Evolutionary conservation across 2,113 vertebrate genomes (phyloP), one percentile per base, ranked within the genome.

Genomic region (Malaclemys terrapin): DNA sequence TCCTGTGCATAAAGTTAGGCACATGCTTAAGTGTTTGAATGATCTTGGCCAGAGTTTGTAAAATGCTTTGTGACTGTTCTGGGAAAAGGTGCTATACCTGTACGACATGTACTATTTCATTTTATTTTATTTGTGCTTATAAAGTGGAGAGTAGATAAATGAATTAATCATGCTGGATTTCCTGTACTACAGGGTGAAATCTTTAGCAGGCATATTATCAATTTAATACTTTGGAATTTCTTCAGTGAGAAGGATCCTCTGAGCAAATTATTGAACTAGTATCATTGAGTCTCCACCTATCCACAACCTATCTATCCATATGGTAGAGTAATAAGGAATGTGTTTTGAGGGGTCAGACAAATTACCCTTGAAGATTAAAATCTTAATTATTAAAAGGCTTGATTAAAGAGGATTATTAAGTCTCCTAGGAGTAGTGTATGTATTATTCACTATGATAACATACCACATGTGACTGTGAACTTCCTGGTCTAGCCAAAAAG

Each of bases 321-420:
- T 11, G 47, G 84, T 47, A 89, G 31, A 80, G 76, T 62, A 65
- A 59, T 84, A 89, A 85, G 84, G 29, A 90, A 91, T 62, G 56
- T 35, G 45, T 95, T 96, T 90, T 82, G 80, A 90, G 19, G 17
- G 96, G 96, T 97, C 93, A 96, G 97, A 91, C 91, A 95, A 97
- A 98, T 97, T 97, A 96, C 92, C 95, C 95, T 93, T 85, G 92
- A 91, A 97, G 89, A 97, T 97, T 96, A 94, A 94, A 96, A 75
- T 42, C 76, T 89, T 95, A 93, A 96, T 97, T 94, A 95, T 95
- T 97, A 54, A 49, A 65, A 50, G 42, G 38, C 78, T 97, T 95
- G 86, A 96, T 96, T 93, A 94, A 96, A 95, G 87, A 75, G 75
- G 83, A 89, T 92, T 81, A 93, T 95, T 87, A 93, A 95, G 87